phyloP scores from a whole-genome alignment of 23 tunicate species.

The Trididemnum nubilum region DNA sequence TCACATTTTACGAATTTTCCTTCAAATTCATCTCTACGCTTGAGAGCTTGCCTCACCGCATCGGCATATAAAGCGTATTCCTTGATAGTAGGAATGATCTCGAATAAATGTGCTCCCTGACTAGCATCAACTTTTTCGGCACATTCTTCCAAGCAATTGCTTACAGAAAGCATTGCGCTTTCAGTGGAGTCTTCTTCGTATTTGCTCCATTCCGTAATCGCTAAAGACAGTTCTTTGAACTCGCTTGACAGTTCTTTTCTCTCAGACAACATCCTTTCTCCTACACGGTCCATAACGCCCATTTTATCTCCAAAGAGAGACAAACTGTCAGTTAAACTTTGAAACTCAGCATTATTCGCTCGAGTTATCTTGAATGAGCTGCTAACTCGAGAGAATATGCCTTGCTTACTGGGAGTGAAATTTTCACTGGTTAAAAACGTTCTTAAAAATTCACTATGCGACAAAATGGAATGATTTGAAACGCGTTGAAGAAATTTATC shows the following conservation, averaged over 20 bases:
- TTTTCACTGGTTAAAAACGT: constrained; percentile 74
- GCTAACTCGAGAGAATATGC: constrained; percentile 65
- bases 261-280: constrained; percentile 63
- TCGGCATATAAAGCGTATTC: constrained; percentile 82
- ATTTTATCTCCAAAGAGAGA: constrained; percentile 71
- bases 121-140: constrained; percentile 57
- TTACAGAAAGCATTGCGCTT: constrained; percentile 55
- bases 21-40: constrained; percentile 61
- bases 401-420: constrained; percentile 50
- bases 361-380: constrained; percentile 54
- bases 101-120: constrained; percentile 34
- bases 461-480: constrained; percentile 66
- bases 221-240: constrained; percentile 50
- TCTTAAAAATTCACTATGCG: constrained; percentile 69
- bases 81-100: constrained; percentile 72
- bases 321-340: constrained; percentile 32
- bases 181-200: constrained; percentile 60
- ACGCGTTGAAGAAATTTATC: constrained; percentile 68
- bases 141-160: constrained; percentile 60
- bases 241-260: constrained; percentile 60
- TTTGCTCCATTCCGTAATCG: constrained; percentile 66
- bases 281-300: constrained; percentile 69
- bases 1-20: constrained; percentile 34
- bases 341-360: constrained; percentile 67
- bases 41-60: constrained; percentile 64